phyloP scores from a whole-genome alignment of 2,888 invertebrate species.

The Tridacna gigas region DNA sequence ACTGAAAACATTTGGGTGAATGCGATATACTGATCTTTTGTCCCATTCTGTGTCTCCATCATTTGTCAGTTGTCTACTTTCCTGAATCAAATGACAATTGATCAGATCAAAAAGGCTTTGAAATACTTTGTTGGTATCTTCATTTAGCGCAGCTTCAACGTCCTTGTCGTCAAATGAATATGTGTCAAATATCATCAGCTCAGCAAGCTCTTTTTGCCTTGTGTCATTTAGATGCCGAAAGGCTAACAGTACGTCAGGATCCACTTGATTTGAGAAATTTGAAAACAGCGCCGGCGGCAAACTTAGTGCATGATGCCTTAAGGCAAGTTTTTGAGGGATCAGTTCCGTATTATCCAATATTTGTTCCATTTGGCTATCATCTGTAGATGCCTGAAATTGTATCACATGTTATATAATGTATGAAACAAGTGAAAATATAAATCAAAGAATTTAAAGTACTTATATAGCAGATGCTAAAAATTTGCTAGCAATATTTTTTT shows the following conservation, averaged over 20 bases:
- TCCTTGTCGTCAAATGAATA: not conserved
- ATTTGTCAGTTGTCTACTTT: not conserved
- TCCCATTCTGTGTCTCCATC: not conserved
- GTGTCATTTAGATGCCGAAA: not conserved
- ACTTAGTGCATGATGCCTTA: too few relatives aligned
- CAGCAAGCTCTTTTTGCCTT: not conserved
- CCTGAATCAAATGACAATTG: not conserved
- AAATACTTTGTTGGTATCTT: not conserved
- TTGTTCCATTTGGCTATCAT: too few relatives aligned
- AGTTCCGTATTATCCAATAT: too few relatives aligned
- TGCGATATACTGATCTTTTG: not conserved
- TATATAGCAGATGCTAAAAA: too few relatives aligned
- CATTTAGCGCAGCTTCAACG: not conserved
- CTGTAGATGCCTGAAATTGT: too few relatives aligned
- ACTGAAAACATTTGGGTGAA: not conserved
- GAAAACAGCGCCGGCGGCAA: too few relatives aligned
- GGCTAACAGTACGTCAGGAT: not conserved
- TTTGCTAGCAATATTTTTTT: too few relatives aligned
- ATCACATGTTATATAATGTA: too few relatives aligned
- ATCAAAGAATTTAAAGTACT: too few relatives aligned
- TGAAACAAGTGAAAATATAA: not conserved
- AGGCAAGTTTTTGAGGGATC: too few relatives aligned
- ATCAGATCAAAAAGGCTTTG: not conserved
- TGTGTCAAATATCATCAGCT: slow-evolving; percentile 25
- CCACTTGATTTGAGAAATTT: too few relatives aligned